Evolutionary conservation across 2,113 vertebrate species (phyloP), one percentile per base, ranked within the genome.

Genomic region (Ceyx cyanopectus): DNA sequence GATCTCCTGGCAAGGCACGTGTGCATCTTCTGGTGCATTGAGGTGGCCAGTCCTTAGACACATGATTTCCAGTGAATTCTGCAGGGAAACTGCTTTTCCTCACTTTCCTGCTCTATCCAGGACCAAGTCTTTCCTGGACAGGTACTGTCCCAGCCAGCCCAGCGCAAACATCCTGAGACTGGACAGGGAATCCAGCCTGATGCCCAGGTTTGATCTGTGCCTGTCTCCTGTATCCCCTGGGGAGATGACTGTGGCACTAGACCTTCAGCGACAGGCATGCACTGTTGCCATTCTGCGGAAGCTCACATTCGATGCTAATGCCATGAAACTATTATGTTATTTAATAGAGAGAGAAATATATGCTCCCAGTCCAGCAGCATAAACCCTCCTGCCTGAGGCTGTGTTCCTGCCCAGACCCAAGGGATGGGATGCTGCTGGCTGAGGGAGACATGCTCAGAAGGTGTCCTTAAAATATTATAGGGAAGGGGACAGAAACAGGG

Each of bases 111-210:
- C 40, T 41, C 66, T 20, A 85, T 34, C 5, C 84, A 81, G 26
- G 78, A 67, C 56, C 74, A 81, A 80, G 81, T n/a, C 37, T 77
- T 78, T 85, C 37, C 81, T 14, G 3, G 50, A 29, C 16, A 84
- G 61, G 46, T 23, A 15, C 63, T 48, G 57, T 70, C 67, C 62
- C 72, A 91, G 60, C 18, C 65, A 54, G 77, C 46, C 50, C 29
- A 4, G 45, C 17, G 21, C 81, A 81, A 45, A 14, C 4, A 1
- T 29, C 22, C 27, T 72, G 66, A 48, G 66, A 65, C 30, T 5
- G 27, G 18, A 60, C 40, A 89, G 22, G 51, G 21, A 67, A 43
- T 6, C 41, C 68, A 74, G 21, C 3, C 0, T 0, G 0, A n/a
- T 67, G 57, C 43, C 82, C 9, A 4, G 54, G 34, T 89, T 46